Conservation (phyloP, 2,113 vertebrate genomes). For the Paraplagusia blochii region DNA sequence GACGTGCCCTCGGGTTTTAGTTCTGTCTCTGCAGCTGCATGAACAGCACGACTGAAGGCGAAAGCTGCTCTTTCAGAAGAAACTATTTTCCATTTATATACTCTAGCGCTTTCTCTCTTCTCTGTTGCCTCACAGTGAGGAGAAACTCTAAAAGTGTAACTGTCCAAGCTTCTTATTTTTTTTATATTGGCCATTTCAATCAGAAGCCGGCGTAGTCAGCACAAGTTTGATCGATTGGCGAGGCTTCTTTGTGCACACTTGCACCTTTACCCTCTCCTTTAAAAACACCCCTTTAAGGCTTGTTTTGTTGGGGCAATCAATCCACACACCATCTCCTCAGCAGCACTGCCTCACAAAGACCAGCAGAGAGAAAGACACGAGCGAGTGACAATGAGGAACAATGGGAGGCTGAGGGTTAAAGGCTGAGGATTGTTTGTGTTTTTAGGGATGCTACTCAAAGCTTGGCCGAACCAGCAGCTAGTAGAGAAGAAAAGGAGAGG, state of each 20-base stretch:
- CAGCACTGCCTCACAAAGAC: constrained; percentile 47
- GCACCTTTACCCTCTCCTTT: constrained; percentile 12
- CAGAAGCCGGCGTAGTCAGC: background rate
- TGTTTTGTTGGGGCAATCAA: constrained; percentile 51
- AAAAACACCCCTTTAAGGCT: constrained; percentile 42
- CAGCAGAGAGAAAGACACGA: constrained; percentile 40
- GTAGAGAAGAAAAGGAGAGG: constrained; percentile 31
- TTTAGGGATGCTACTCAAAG: constrained; percentile 46
- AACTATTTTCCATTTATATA: constrained; percentile 3
- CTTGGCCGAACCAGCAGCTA: constrained; percentile 43
- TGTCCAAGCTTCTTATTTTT: too few species aligned
- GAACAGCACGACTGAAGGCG: constrained; percentile 8
- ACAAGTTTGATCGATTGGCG: background rate
- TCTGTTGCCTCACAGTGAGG: constrained; percentile 12
- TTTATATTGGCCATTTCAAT: too few species aligned
- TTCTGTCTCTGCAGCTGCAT: constrained; percentile 28
- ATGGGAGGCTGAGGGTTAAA: constrained; percentile 1
- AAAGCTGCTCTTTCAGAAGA: background rate
- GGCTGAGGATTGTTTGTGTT: constrained; percentile 36
- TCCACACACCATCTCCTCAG: constrained; percentile 38
- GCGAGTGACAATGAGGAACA: constrained; percentile 25
- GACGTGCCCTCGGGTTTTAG: constrained; percentile 19
- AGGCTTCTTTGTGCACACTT: background rate
- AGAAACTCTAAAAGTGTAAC: constrained; percentile 8
- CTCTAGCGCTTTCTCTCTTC: background rate